Evolutionary conservation across 2,888 invertebrate genomes (phyloP).

Genomic region (Stenurella melanura): DNA sequence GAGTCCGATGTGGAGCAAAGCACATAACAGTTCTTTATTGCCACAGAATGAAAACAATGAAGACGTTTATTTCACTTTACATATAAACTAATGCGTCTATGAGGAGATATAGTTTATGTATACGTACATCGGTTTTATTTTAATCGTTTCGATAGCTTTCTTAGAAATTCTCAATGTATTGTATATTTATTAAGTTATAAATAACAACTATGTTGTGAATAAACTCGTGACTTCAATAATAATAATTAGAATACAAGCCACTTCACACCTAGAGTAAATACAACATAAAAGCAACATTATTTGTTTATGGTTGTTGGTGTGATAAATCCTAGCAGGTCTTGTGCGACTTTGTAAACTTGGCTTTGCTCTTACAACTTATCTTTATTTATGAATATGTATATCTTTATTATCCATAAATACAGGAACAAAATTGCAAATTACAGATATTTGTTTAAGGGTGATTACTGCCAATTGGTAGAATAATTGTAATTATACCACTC

Average conservation of each 20-base stretch:
- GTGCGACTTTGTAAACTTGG: background rate
- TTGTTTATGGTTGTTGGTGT: background rate
- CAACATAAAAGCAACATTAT: no score
- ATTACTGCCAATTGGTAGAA: no score
- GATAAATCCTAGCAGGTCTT: background rate
- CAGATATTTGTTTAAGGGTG: no score
- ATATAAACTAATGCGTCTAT: conserved; percentile 7
- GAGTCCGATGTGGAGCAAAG: background rate
- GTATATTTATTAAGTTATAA: conserved; percentile 1
- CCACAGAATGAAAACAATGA: conserved; percentile 29
- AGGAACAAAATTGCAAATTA: no score
- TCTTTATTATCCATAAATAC: no score
- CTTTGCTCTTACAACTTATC: background rate
- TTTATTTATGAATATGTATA: no score
- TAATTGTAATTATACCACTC: no score
- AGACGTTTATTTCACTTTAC: conserved; percentile 20
- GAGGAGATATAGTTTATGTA: background rate
- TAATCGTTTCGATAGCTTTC: conserved; percentile 13
- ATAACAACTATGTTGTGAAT: conserved; percentile 4
- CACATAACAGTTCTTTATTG: conserved; percentile 31
- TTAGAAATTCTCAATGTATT: conserved; percentile 11
- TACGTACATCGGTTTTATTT: conserved; percentile 1
- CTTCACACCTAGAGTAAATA: background rate
- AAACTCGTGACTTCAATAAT: background rate
- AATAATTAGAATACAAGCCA: conserved; percentile 1